phyloP scores from a whole-genome alignment of 2,797 vertebrate genomes.

The Caiman crocodilus region DNA sequence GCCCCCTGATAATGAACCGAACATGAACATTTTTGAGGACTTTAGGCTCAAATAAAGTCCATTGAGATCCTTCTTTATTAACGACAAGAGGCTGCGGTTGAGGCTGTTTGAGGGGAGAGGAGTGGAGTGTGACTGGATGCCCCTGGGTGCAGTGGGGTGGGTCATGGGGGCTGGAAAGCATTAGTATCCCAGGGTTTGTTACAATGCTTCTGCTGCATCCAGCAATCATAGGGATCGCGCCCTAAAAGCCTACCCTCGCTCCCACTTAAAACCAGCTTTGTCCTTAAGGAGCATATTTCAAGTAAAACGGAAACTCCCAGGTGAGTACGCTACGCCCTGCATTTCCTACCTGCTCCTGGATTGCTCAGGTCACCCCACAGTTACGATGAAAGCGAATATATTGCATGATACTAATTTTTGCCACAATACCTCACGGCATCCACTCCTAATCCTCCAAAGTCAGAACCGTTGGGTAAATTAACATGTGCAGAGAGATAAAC shows the following conservation, averaged over 20 bases:
- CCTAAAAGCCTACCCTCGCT: not conserved
- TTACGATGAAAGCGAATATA: slow-evolving; percentile 6
- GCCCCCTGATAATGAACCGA: too few species aligned
- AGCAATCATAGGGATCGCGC: not conserved
- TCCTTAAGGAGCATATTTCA: not conserved
- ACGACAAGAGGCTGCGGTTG: not conserved
- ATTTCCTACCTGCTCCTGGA: not conserved
- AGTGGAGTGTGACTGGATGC: not conserved
- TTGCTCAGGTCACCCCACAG: not conserved
- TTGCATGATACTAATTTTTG: not conserved
- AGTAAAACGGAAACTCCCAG: not conserved
- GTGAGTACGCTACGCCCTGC: too few species aligned
- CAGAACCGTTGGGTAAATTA: slow-evolving; percentile 14
- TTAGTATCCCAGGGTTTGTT: not conserved
- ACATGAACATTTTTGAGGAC: too few species aligned
- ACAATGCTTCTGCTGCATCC: not conserved
- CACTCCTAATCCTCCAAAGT: not conserved
- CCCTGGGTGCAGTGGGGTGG: not conserved
- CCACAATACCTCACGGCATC: not conserved
- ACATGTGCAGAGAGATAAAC: not conserved
- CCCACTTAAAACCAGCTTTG: not conserved
- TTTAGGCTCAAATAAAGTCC: not conserved
- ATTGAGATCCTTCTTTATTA: not conserved
- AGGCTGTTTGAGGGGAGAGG: not conserved
- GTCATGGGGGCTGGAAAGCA: too few species aligned